A percentile compares a stretch with the other conserved stretches of the same genome.
These are phyloP conservation scores for Brachystomella parvula DNA, from an alignment of 1,140 invertebrate species.

Conservation along the genomic window DNA sequence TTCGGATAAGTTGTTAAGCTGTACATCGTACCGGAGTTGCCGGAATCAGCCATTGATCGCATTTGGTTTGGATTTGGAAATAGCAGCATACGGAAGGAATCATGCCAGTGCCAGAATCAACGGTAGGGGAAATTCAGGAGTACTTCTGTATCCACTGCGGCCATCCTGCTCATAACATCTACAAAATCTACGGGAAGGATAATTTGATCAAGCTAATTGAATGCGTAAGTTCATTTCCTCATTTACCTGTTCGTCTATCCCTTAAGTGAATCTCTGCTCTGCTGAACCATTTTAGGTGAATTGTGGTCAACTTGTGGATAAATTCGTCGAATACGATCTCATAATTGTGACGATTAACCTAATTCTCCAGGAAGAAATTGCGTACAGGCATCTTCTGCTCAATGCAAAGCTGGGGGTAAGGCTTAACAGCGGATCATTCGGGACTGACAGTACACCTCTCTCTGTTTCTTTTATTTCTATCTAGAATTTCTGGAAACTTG, in stretches of 20 bases:
- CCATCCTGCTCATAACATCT: not conserved
- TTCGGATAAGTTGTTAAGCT: too few species aligned
- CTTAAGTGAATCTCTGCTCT: too few species aligned
- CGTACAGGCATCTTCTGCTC: conserved; percentile 19
- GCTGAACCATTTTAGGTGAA: conserved; percentile 8
- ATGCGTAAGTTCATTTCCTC: too few species aligned
- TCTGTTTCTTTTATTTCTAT: too few species aligned
- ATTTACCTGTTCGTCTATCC: too few species aligned
- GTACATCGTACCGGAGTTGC: too few species aligned
- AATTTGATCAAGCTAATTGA: conserved; percentile 2
- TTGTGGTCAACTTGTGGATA: conserved; percentile 23
- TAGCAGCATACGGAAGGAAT: too few species aligned
- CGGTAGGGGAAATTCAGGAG: not conserved
- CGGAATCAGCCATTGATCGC: too few species aligned
- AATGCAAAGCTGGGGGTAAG: conserved; percentile 12
- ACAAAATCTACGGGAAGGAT: conserved; percentile 1
- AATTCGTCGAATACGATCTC: conserved; percentile 21
- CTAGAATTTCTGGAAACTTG: conserved; percentile 19
- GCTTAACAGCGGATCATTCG: too few species aligned
- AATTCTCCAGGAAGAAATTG: conserved; percentile 13
- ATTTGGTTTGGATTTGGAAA: too few species aligned
- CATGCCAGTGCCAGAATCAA: too few species aligned
- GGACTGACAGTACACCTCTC: too few species aligned
- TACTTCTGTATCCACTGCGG: conserved; percentile 7
- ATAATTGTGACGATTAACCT: conserved; percentile 19